Evolutionary conservation across 2,113 vertebrate species (phyloP).

Genomic region (Rana temporaria): DNA sequence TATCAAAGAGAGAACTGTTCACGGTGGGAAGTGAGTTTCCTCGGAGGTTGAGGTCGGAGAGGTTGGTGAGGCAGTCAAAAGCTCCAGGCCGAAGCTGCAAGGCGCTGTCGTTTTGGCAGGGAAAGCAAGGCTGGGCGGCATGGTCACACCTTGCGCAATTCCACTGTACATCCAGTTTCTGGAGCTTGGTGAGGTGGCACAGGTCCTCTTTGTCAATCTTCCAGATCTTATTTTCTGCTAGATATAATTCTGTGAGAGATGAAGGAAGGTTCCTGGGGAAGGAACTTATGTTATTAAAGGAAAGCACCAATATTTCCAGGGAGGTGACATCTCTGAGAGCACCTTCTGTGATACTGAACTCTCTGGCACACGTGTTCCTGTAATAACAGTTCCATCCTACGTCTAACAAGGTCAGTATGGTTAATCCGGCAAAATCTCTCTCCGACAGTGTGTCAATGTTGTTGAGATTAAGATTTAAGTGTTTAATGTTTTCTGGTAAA

Average conservation of each 20-base stretch:
- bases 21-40: conserved; percentile 76
- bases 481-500: conserved; percentile 67
- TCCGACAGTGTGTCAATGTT: conserved; percentile 64
- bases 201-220: conserved; percentile 66
- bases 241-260: conserved; percentile 70
- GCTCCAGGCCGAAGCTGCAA: conserved; percentile 65
- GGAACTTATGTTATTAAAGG: conserved; percentile 78
- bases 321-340: conserved; percentile 67
- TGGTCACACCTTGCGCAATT: conserved; percentile 82
- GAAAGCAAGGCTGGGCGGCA: conserved; percentile 75
- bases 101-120: conserved; percentile 71
- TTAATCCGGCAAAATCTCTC: conserved; percentile 61
- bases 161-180: conserved; percentile 72
- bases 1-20: conserved; percentile 68
- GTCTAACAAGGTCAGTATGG: conserved; percentile 63
- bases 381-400: conserved; percentile 75
- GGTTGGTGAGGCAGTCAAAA: conserved; percentile 65
- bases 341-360: conserved; percentile 65
- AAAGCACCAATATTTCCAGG: conserved; percentile 72
- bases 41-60: conserved; percentile 68
- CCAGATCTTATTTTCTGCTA: conserved; percentile 75
- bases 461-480: conserved; percentile 72
- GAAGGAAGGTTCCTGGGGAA: conserved; percentile 75
- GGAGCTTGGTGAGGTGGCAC: conserved; percentile 66
- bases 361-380: conserved; percentile 71